Percentiles rank a stretch among this genome's conserved stretches.
These are phyloP conservation scores for Odontamblyopus lacepedii DNA, from an alignment of 2,797 vertebrate species.

Conservation along the genomic window DNA sequence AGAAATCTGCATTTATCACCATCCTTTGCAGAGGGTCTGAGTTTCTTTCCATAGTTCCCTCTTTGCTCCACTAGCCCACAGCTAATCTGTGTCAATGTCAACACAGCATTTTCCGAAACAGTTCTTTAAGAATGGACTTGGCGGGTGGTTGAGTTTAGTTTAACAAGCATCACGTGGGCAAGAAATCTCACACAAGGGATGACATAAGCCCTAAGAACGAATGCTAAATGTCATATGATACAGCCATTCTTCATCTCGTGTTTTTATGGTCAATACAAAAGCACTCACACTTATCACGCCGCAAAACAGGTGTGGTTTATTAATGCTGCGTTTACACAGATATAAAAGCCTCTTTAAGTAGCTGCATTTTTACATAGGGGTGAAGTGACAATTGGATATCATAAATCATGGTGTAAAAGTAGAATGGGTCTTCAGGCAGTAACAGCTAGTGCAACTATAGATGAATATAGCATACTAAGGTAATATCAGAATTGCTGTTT, in stretches of 20 bases:
- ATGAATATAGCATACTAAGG: not conserved
- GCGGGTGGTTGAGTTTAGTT: conserved; percentile 21
- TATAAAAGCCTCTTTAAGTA: not conserved
- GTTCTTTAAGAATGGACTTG: conserved; percentile 32
- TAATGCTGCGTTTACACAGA: conserved; percentile 2
- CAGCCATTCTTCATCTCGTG: conserved; percentile 14
- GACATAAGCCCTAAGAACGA: conserved; percentile 22
- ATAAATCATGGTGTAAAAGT: conserved; percentile 7
- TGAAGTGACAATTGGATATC: not conserved
- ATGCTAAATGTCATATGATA: conserved; percentile 36
- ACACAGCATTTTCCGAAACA: conserved; percentile 69
- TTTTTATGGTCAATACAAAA: conserved; percentile 2
- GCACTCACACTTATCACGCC: conserved; percentile 20
- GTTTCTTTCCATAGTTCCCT: conserved; percentile 18
- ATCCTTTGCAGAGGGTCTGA: not conserved
- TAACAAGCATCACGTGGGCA: conserved; percentile 40
- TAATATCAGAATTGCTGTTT: not conserved
- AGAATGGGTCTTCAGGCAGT: not conserved
- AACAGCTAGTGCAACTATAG: not conserved
- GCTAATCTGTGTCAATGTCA: conserved; percentile 74
- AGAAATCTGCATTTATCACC: no score
- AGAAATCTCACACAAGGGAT: conserved; percentile 24
- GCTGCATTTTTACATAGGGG: conserved; percentile 1
- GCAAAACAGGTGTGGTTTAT: conserved; percentile 41
- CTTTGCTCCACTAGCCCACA: conserved; percentile 50